Evolutionary conservation across 64 coral and sea anemone species (phyloP).

Genomic region (Stichodactyla helianthus): DNA sequence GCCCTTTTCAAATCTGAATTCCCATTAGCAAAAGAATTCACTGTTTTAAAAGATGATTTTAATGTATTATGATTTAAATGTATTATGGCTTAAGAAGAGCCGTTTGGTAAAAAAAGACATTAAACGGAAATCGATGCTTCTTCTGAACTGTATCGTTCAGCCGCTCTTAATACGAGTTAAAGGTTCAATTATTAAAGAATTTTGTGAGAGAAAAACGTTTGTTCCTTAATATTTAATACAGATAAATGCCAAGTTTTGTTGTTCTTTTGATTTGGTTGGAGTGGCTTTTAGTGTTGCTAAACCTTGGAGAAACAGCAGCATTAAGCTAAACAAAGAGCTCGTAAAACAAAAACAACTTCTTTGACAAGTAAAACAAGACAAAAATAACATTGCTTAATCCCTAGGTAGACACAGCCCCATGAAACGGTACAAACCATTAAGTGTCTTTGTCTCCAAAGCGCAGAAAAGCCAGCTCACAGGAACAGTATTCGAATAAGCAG

Average conservation of each 20-base stretch:
- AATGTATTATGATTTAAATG: too few species aligned
- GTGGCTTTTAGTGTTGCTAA: constrained; percentile 11
- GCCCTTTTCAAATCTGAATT: background rate
- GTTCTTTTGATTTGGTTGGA: background rate
- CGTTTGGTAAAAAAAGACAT: too few species aligned
- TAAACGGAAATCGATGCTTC: too few species aligned
- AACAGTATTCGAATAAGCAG: background rate
- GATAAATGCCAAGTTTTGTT: background rate
- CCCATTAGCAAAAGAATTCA: background rate
- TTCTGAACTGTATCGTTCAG: too few species aligned
- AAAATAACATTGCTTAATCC: constrained; percentile 26
- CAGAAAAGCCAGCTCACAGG: background rate
- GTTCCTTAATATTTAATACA: background rate
- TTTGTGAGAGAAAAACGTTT: background rate
- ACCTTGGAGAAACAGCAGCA: constrained; percentile 12
- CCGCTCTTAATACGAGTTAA: too few species aligned
- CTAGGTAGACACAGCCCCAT: background rate
- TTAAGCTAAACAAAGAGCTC: constrained; percentile 11
- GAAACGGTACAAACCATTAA: background rate
- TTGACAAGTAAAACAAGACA: constrained; percentile 20
- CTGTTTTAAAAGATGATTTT: background rate
- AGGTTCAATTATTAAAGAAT: background rate
- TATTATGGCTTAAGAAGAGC: too few species aligned
- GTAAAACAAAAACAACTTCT: constrained; percentile 13
- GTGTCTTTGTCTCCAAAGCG: background rate